Base-by-base conservation (phyloP, 1,140 invertebrate species). In the Tetramorium alpestre region DNA sequence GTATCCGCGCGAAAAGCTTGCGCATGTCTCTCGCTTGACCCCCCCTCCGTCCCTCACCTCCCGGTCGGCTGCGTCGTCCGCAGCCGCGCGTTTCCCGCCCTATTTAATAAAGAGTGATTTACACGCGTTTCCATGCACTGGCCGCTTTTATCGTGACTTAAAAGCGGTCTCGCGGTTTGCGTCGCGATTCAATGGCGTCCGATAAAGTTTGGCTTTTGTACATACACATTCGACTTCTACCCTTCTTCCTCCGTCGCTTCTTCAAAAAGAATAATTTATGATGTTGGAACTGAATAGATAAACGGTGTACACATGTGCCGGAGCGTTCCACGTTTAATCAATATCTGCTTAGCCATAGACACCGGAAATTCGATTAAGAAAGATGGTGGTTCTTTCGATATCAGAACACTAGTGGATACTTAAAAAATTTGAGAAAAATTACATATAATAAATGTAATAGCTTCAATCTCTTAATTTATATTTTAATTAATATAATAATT, bases 21-120 rank as follows among this genome's bases (percentile, higher is more conserved):
- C 70, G 70, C 58, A 58, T 85, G 58, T 78, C 82, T 56, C 86
- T 62, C 49, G 44, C 33, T 56, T 44, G 54, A 64, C 58, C 54
- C 85, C 85, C 54, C 11, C 75, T 22, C 22, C 67, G 33, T 44
- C 28, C 13, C 25, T 22, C 51, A 28, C 38, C n/a, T 8, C 38
- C 44, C 13, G 54, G 56, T 49, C 47, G 64, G 22, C 22, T 33
- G 80, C 69, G 80, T 73, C 85, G 80, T 67, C 62, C 41, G 82
- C 85, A 67, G 75, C 76, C 70, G 49, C 75, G 87, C 76, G 54
- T 84, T 91, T 92, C 86, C 87, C 90, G 91, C 81, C 81, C 93
- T 92, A 92, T 92, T 90, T 93, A 90, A 92, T 92, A 89, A 87
- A 90, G 88, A 88, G 84, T 91, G 90, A 91, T 92, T 93, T 92